Evolutionary conservation across 2,113 vertebrate species (phyloP).

Genomic region (Irena cyanogastra): DNA sequence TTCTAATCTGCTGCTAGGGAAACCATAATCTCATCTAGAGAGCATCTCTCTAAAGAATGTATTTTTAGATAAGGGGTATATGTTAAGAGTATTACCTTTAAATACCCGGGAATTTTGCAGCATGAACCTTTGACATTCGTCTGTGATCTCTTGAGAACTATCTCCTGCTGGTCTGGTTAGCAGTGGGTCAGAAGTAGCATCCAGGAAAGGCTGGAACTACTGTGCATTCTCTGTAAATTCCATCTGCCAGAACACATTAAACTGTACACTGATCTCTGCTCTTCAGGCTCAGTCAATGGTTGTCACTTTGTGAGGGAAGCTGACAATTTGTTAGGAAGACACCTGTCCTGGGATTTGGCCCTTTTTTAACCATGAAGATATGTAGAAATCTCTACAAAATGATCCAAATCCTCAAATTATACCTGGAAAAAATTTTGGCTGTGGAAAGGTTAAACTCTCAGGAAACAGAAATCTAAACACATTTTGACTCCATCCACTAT

Average conservation of each 20-base stretch:
- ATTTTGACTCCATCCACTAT: background rate
- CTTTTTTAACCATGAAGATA: background rate
- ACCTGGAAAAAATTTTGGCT: background rate
- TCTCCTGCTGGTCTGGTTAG: background rate
- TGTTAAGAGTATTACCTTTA: background rate
- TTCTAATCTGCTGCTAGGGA: background rate
- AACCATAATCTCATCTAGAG: background rate
- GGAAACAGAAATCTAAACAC: background rate
- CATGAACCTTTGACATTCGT: background rate
- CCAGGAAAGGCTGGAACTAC: background rate
- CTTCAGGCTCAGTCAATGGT: background rate
- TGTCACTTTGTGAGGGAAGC: background rate
- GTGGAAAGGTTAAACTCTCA: background rate
- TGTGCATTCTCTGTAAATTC: background rate
- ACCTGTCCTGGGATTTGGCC: background rate
- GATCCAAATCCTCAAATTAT: background rate
- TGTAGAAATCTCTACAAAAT: background rate
- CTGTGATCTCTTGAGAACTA: background rate
- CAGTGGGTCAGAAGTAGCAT: background rate
- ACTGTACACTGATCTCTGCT: background rate
- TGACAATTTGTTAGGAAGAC: background rate
- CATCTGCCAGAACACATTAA: background rate
- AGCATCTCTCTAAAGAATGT: background rate
- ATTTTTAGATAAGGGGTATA: background rate
- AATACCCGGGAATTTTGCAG: background rate